phyloP scores from a whole-genome alignment of 2,888 invertebrate species.

The Chydorus sphaericus region DNA sequence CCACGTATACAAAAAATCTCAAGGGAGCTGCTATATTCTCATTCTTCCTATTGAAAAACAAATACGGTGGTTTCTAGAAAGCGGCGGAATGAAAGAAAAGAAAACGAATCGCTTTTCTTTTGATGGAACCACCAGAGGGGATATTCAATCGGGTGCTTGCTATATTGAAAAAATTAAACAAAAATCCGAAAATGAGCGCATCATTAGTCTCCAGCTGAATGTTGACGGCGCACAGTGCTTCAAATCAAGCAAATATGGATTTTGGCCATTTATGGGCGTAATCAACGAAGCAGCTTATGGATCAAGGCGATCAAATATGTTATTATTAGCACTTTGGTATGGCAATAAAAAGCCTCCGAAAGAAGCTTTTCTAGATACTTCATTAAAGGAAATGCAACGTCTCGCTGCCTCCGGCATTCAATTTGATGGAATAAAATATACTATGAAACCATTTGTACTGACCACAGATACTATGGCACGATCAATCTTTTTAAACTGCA shows the following conservation, averaged over 20 bases:
- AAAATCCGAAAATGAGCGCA: neutral
- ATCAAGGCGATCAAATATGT: neutral
- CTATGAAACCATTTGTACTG: neutral
- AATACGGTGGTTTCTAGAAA: neutral
- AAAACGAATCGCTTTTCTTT: neutral
- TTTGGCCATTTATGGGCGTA: conserved; percentile 1
- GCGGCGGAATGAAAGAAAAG: neutral
- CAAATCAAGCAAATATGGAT: neutral
- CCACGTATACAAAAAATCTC: neutral
- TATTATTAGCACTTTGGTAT: neutral
- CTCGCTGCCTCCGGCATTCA: neutral
- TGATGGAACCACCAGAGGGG: neutral
- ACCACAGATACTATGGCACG: neutral
- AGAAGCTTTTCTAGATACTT: neutral
- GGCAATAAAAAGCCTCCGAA: neutral
- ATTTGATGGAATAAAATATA: neutral
- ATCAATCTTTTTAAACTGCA: neutral
- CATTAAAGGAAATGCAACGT: neutral
- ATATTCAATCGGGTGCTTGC: neutral
- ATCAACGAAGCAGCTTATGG: neutral
- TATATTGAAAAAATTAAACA: neutral
- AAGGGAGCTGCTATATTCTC: neutral
- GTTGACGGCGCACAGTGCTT: neutral
- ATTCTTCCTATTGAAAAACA: neutral
- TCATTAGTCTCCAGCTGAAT: neutral